Evolutionary conservation across 2,797 vertebrate species (phyloP).

Genomic region (Todus mexicanus): DNA sequence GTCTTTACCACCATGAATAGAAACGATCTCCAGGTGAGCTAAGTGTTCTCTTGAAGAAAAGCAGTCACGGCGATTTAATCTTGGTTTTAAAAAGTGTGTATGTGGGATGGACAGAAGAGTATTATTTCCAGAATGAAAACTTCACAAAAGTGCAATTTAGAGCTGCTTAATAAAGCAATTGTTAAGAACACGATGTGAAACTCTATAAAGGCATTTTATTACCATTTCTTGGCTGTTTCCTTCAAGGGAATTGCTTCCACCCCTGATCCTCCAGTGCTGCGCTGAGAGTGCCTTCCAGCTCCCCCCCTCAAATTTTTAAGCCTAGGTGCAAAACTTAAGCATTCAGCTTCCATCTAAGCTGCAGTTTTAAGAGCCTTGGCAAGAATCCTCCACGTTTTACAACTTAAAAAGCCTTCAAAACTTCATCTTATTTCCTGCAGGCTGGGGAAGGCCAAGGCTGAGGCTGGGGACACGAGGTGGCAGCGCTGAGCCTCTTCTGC

Average conservation of each 20-base stretch:
- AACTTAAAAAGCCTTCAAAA: neutral
- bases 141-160: neutral
- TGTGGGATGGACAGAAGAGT: neutral
- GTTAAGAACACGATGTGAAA: neutral
- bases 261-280: neutral
- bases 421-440: neutral
- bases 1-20: neutral
- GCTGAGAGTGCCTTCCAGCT: neutral
- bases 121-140: neutral
- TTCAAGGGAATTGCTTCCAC: slow-evolving; percentile 1
- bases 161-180: neutral
- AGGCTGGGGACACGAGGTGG: slow-evolving; percentile 86
- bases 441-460: neutral
- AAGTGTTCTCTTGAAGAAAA: neutral
- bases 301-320: neutral
- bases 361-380: neutral
- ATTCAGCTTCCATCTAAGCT: neutral
- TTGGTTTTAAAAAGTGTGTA: neutral
- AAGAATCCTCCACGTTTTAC: neutral
- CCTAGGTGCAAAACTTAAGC: neutral
- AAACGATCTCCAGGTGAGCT: neutral
- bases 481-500: slow-evolving; percentile 83
- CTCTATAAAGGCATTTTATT: neutral
- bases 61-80: neutral
- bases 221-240: neutral